These are phyloP conservation scores for Macaria liturata DNA, from an alignment of 2,888 invertebrate species.

Conservation along the genomic window DNA sequence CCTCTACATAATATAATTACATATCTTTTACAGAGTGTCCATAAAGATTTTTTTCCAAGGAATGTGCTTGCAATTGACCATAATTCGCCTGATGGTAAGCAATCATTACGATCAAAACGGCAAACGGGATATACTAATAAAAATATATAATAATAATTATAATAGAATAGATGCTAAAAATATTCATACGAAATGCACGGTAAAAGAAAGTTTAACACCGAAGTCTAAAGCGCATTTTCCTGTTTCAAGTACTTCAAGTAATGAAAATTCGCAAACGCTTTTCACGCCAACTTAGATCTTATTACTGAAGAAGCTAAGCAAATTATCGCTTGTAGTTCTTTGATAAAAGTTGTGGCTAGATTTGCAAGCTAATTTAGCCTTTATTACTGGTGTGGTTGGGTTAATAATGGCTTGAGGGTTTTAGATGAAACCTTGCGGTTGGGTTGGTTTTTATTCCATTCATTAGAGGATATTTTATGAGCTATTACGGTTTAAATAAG, in stretches of 20 bases:
- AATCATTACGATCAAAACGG: too few relatives aligned
- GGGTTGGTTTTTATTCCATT: constrained; percentile 51
- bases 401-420: constrained; percentile 27
- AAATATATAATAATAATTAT: too few relatives aligned
- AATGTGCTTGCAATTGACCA: too few relatives aligned
- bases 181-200: too few relatives aligned
- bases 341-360: constrained; percentile 7
- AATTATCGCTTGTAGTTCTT: neutral
- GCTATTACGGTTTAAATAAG: constrained; percentile 54
- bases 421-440: constrained; percentile 29
- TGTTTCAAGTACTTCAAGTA: neutral
- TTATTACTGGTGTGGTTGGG: neutral
- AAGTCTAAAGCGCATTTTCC: too few relatives aligned
- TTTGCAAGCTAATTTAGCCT: constrained; percentile 11
- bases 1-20: too few relatives aligned
- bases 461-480: constrained; percentile 62
- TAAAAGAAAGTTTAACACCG: too few relatives aligned
- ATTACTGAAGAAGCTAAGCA: neutral
- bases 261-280: neutral
- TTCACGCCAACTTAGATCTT: constrained; percentile 4
- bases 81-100: too few relatives aligned
- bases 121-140: too few relatives aligned
- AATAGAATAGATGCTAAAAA: too few relatives aligned
- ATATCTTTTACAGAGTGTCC: too few relatives aligned
- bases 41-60: too few relatives aligned